A percentile compares a stretch with the other conserved stretches of the same genome.
These are phyloP conservation scores for Pheosia tremula DNA, from an alignment of 2,888 invertebrate genomes.

Conservation along the genomic window DNA sequence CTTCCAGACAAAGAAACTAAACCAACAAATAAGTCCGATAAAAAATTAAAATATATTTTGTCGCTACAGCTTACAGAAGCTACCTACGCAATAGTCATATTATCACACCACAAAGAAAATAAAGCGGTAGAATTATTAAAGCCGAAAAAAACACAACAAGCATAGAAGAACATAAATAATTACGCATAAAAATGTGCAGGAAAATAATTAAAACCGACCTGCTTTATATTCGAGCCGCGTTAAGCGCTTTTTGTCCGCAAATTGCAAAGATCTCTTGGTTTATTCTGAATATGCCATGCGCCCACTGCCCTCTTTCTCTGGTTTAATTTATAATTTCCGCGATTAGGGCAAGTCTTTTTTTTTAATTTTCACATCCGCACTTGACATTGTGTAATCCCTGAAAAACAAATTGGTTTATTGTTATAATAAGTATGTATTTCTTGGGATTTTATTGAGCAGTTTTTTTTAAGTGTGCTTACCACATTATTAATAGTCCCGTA, in stretches of 20 bases:
- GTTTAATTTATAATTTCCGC: constrained; percentile 56
- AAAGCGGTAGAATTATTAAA: neutral
- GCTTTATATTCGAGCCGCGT: constrained; percentile 62
- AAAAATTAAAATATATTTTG: no score
- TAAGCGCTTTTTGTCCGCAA: constrained; percentile 61
- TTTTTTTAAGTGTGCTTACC: no score
- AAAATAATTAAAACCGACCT: constrained; percentile 63
- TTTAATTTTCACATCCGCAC: neutral
- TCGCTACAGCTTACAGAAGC: no score
- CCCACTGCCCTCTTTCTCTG: constrained; percentile 39
- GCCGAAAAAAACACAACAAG: neutral
- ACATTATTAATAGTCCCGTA: no score
- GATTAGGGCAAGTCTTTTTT: constrained; percentile 47
- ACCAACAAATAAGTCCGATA: no score
- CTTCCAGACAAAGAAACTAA: no score
- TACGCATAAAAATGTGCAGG: constrained; percentile 41
- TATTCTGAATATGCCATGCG: constrained; percentile 51
- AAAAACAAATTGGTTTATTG: no score
- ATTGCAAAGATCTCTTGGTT: constrained; percentile 59
- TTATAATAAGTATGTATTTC: no score
- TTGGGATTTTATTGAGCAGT: no score
- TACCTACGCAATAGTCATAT: neutral
- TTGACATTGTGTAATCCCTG: neutral
- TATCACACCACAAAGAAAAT: neutral
- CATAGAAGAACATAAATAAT: constrained; percentile 30